Conservation (phyloP, 2,113 vertebrate genomes). For the Dipodomys ordii region DNA sequence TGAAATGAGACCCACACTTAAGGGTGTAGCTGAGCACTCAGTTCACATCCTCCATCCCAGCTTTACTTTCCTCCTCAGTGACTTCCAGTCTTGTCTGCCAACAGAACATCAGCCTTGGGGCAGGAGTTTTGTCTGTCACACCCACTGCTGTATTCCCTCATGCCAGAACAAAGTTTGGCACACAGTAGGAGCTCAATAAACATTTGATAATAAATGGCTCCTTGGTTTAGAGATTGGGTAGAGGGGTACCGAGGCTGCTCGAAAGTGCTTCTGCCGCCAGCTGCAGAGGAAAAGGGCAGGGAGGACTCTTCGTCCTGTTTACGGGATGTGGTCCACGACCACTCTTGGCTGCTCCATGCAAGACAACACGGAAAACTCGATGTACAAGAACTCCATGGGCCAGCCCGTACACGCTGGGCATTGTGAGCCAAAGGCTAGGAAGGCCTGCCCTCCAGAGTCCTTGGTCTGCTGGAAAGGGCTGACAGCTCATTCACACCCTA, state of each 20-base stretch:
- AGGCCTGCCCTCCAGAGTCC: background rate
- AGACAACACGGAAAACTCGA: background rate
- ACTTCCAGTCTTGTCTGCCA: background rate
- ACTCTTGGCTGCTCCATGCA: background rate
- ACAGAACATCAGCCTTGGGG: background rate
- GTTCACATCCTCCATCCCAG: background rate
- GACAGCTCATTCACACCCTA: background rate
- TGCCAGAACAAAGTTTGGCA: background rate
- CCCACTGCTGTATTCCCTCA: background rate
- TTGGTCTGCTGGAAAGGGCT: background rate
- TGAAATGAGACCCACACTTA: background rate
- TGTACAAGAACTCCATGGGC: rapidly evolving
- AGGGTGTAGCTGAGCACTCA: background rate
- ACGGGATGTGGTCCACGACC: background rate
- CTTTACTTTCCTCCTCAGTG: background rate
- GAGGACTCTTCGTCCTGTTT: background rate
- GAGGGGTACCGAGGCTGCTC: background rate
- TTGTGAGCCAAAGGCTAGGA: background rate
- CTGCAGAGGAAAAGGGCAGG: background rate
- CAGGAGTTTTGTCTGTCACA: background rate
- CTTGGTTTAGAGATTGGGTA: background rate
- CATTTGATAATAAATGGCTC: background rate
- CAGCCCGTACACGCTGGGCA: background rate
- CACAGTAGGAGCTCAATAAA: background rate
- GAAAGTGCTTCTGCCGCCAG: background rate